A percentile compares a stretch with the other conserved stretches of the same genome.
Evolutionary conservation across 1,140 invertebrate species (phyloP).

Genomic region (Sesamia nonagrioides): DNA sequence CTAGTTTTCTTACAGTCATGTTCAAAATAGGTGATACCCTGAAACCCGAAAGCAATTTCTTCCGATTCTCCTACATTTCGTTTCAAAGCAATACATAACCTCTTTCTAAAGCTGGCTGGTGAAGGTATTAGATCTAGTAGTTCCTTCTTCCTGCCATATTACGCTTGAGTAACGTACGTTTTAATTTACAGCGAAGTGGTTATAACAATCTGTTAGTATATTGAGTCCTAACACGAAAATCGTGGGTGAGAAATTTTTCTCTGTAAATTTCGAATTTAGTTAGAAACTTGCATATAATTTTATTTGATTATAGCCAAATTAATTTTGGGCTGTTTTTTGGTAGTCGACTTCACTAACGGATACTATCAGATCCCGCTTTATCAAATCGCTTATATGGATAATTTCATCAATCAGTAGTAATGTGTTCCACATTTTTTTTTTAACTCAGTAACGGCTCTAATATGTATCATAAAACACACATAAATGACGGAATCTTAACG

Average conservation of each 20-base stretch:
- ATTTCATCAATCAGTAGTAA: not conserved
- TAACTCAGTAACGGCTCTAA: not conserved
- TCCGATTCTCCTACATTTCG: not conserved
- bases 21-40: slow-evolving; percentile 5
- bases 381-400: not conserved
- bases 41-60: slow-evolving; percentile 34
- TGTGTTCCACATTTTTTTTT: not conserved
- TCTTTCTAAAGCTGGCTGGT: not conserved
- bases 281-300: too few species aligned
- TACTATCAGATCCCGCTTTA: not conserved
- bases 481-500: slow-evolving; percentile 16
- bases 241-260: too few species aligned
- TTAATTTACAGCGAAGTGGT: not conserved
- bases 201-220: not conserved
- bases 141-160: slow-evolving; percentile 16
- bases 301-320: not conserved
- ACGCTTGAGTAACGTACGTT: slow-evolving; percentile 1
- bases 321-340: not conserved
- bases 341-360: not conserved
- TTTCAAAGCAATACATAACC: slow-evolving; percentile 4
- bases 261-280: too few species aligned
- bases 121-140: slow-evolving; percentile 25
- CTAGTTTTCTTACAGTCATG: not conserved
- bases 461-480: not conserved
- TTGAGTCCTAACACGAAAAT: not conserved